Evolutionary conservation across 1,140 invertebrate genomes (phyloP), one percentile per base, ranked within the genome.

Genomic region (Musca vetustissima): DNA sequence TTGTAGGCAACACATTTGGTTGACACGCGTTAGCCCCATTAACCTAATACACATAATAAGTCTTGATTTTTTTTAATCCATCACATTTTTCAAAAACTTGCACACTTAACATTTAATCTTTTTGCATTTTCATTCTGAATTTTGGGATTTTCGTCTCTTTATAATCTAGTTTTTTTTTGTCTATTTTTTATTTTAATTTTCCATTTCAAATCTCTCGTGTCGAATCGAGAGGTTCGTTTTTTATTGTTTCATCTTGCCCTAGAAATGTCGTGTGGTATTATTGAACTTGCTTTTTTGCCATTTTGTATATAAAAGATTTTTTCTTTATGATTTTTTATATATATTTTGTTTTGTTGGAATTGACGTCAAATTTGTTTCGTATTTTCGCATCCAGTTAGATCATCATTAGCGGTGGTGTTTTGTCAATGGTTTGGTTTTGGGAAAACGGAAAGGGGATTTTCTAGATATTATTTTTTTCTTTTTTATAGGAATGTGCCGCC

Each of bases 211-310:
- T 21, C 21, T 13, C 21, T 52, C 15, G 17, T 21, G 17, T 52
- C 14, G 19, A 21, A 21, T 19, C 17, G 49, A 52, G 9, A 22
- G 21, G 17, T n/a, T n/a, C n/a, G 1, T 1, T 17, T 52, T 24
- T 53, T 14, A 22, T 11, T 53, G 13, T 22, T 28, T 3, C 13
- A 13, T 43, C 36, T 61, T 21, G n/a, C 28, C 57, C 36, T 61
- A 32, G 36, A 36, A 43, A 19, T 61, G 57, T 36, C 57, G 36
- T 61, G 36, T 36, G 36, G 13, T 36, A 61, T 61, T 61, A 61
- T 61, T 32, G 28, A 61, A 61, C 19, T 11, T 61, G 6, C 36
- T 61, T 59, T 13, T 32, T 59, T 59, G 24, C 36, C 36, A 43
- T 11, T 43, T 43, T 43, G 36, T 43, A 43, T 43, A 43, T 43